Evolutionary conservation across 2,797 vertebrate genomes (phyloP).

Genomic region (Alectoris magna): DNA sequence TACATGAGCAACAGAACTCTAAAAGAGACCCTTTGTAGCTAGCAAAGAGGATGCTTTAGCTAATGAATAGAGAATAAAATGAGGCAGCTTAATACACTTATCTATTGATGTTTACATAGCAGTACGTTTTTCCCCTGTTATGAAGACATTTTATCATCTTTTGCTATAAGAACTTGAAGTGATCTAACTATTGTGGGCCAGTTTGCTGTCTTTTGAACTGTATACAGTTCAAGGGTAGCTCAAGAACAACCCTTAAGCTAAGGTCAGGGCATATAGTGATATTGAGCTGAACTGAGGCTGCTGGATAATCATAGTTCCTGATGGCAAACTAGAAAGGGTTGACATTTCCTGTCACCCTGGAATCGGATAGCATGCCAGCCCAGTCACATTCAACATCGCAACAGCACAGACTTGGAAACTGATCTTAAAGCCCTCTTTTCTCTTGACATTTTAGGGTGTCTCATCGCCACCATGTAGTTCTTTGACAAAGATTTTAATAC

Average conservation of each 20-base stretch:
- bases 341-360: not conserved
- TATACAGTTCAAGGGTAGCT: not conserved
- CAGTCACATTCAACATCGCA: not conserved
- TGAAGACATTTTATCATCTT: not conserved
- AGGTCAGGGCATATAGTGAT: not conserved
- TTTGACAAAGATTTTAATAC: not conserved
- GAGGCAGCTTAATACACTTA: not conserved
- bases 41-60: not conserved
- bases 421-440: not conserved
- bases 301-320: slow-evolving; percentile 9
- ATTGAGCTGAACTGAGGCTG: not conserved
- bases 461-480: not conserved
- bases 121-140: not conserved
- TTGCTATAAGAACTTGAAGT: not conserved
- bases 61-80: not conserved
- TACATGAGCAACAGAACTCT: not conserved
- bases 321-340: not conserved
- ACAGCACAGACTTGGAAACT: not conserved
- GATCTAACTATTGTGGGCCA: not conserved
- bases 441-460: not conserved
- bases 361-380: not conserved
- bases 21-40: not conserved
- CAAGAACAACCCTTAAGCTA: fast-evolving
- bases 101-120: not conserved
- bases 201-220: not conserved